Percentiles rank a stretch among this genome's conserved stretches.
Conservation (phyloP, 2,888 invertebrate species). For the Onchidella celtica region DNA sequence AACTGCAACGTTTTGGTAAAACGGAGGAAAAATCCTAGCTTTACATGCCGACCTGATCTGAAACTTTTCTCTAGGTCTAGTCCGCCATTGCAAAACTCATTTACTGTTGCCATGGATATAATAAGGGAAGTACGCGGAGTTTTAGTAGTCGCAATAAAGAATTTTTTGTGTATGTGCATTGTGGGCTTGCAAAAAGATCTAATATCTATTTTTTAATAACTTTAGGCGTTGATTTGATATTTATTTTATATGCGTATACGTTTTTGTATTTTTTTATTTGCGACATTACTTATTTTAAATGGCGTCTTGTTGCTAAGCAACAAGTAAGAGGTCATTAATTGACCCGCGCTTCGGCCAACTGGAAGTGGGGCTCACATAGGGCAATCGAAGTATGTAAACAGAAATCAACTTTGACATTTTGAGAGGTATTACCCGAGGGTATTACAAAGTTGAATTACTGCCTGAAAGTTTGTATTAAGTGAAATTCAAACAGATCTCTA, state of each 20-base stretch:
- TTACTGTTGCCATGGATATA: constrained; percentile 15
- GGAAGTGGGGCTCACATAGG: not conserved
- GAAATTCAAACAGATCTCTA: not conserved
- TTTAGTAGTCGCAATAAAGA: not conserved
- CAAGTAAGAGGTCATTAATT: not conserved
- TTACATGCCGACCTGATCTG: too few relatives aligned
- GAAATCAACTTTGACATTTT: not conserved
- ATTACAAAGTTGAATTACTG: not conserved
- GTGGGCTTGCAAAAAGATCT: too few relatives aligned
- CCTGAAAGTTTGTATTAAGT: not conserved
- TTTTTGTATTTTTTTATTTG: too few relatives aligned
- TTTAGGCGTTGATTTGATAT: too few relatives aligned
- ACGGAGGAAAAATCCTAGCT: too few relatives aligned
- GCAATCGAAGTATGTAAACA: constrained; percentile 7
- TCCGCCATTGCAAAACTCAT: constrained; percentile 13
- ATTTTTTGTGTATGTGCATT: too few relatives aligned
- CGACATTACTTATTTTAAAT: not conserved
- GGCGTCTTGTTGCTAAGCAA: constrained; percentile 34
- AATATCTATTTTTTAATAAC: too few relatives aligned
- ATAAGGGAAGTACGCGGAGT: not conserved
- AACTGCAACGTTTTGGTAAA: not conserved
- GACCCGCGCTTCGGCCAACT: not conserved
- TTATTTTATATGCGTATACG: too few relatives aligned
- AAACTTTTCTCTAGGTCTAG: too few relatives aligned
- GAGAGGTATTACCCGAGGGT: not conserved